These are phyloP conservation scores for Cantharis rufa DNA, from an alignment of 2,888 invertebrate species.

Conservation along the genomic window DNA sequence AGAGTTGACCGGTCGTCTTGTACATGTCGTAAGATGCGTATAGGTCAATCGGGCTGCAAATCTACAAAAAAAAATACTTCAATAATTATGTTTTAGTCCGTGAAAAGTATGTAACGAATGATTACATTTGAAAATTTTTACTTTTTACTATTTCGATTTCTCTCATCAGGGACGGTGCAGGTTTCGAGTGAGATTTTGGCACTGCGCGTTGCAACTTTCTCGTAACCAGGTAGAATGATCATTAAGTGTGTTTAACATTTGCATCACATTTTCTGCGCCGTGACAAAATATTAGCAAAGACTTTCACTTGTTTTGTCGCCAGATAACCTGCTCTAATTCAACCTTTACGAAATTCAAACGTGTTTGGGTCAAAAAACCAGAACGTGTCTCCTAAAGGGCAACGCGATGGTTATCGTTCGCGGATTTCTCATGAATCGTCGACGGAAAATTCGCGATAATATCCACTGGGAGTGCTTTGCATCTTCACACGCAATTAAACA, in stretches of 20 bases:
- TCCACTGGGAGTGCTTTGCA: neutral
- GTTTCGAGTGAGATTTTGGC: neutral
- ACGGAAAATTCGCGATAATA: neutral
- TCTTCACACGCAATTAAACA: neutral
- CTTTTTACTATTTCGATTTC: neutral
- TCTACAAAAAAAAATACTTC: no score
- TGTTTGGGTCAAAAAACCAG: neutral
- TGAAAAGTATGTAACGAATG: no score
- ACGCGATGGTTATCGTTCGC: neutral
- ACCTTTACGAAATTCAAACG: neutral
- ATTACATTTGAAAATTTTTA: no score
- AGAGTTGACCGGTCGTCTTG: neutral
- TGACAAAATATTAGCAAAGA: neutral
- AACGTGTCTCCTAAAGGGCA: neutral
- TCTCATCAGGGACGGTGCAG: neutral
- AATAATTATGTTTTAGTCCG: no score
- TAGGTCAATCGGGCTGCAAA: neutral
- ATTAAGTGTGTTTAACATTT: neutral
- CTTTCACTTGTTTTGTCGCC: neutral
- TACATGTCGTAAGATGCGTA: neutral
- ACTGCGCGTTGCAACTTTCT: neutral
- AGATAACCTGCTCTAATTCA: neutral
- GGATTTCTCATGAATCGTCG: neutral
- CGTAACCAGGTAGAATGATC: neutral
- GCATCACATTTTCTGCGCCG: neutral